Percentiles rank a stretch among this genome's conserved stretches.
These are phyloP conservation scores for Eupithecia inturbata DNA, from an alignment of 2,888 invertebrate genomes.

Conservation along the genomic window DNA sequence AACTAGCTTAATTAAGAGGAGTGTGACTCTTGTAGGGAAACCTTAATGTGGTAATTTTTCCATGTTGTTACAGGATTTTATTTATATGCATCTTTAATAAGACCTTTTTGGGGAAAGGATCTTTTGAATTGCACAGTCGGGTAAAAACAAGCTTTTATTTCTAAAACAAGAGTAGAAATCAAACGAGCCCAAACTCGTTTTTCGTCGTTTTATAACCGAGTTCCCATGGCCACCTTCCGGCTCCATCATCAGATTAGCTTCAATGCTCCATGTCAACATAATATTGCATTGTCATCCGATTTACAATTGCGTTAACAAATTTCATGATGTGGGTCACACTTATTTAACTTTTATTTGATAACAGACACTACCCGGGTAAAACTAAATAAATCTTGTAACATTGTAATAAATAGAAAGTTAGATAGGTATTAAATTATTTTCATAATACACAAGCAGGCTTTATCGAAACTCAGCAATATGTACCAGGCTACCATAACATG, in stretches of 20 bases:
- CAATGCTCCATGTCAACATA: neutral
- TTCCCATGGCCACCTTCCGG: neutral
- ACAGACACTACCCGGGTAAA: too few species aligned
- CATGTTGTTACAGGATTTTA: neutral
- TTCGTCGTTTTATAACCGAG: neutral
- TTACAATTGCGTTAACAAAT: neutral
- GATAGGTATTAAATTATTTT: neutral
- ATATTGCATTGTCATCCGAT: neutral
- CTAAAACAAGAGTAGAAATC: too few species aligned
- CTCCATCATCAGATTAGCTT: neutral
- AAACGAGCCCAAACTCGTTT: neutral
- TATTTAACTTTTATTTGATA: too few species aligned
- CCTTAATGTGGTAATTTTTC: conserved; percentile 11
- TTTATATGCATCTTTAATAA: neutral
- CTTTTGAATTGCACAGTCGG: neutral
- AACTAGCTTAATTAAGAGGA: conserved; percentile 31
- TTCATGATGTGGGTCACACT: too few species aligned
- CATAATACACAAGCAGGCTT: neutral
- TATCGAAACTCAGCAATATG: neutral
- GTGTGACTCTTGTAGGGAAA: conserved; percentile 17
- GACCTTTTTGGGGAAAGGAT: neutral
- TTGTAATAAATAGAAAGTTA: too few species aligned
- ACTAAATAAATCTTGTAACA: too few species aligned
- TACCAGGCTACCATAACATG: neutral
- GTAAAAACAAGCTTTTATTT: neutral